These are phyloP conservation scores for Temnothorax longispinosus DNA, from an alignment of 1,140 invertebrate genomes.

Conservation along the genomic window DNA sequence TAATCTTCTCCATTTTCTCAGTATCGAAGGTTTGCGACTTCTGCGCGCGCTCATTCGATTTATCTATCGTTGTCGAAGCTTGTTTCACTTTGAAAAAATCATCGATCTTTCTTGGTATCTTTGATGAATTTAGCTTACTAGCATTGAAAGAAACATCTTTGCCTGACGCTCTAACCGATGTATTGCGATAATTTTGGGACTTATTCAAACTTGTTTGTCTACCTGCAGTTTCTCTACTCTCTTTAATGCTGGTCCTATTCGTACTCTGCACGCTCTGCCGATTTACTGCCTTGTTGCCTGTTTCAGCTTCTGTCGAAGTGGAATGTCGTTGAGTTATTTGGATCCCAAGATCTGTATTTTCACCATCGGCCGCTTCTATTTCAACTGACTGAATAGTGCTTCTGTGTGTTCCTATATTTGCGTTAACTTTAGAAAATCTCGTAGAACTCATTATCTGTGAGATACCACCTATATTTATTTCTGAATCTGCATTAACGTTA, in stretches of 20 bases:
- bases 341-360: not conserved
- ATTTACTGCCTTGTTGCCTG: not conserved
- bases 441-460: not conserved
- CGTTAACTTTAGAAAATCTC: not conserved
- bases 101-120: constrained; percentile 17
- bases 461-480: not conserved
- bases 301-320: not conserved
- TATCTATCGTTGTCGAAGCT: not conserved
- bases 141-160: not conserved
- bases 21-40: not conserved
- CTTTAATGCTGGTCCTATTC: not conserved
- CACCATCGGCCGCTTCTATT: not conserved
- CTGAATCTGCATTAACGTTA: not conserved
- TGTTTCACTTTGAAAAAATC: not conserved
- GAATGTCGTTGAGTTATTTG: not conserved
- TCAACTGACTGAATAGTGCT: not conserved
- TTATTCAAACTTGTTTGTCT: not conserved
- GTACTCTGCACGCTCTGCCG: not conserved
- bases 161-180: not conserved
- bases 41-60: not conserved
- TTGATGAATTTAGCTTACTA: not conserved
- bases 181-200: not conserved
- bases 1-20: constrained; percentile 15
- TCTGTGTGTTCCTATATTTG: not conserved
- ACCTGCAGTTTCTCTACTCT: not conserved